Conservation (phyloP, 23 tunicate genomes). For the Styela clava region DNA sequence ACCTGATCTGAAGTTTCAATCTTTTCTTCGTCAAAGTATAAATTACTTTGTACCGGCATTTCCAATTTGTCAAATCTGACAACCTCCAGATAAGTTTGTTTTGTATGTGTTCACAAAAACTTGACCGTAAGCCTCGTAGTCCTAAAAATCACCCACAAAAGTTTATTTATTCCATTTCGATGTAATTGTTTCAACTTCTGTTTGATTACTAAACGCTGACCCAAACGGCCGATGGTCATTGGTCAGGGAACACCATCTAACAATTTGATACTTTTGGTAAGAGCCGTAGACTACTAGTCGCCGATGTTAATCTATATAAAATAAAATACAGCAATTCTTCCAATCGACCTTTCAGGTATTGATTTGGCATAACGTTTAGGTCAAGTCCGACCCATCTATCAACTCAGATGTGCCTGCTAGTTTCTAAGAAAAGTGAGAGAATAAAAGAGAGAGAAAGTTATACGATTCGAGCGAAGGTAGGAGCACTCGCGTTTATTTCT, state of each 20-base stretch:
- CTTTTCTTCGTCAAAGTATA: too few species aligned
- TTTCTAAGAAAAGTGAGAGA: too few species aligned
- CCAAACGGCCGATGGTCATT: background rate
- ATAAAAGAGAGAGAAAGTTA: background rate
- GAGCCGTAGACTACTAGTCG: background rate
- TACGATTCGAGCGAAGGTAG: background rate
- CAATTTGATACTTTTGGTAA: background rate
- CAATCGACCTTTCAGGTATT: background rate
- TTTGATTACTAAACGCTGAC: background rate
- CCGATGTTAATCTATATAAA: background rate
- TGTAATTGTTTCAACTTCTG: background rate
- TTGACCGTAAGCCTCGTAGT: too few species aligned
- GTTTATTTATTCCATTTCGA: too few species aligned
- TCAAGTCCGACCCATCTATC: background rate
- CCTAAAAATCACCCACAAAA: too few species aligned
- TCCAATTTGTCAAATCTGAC: too few species aligned
- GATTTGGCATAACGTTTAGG: background rate
- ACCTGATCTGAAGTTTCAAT: too few species aligned
- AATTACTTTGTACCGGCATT: too few species aligned
- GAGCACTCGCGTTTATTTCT: background rate
- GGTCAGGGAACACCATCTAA: background rate
- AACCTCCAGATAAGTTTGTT: too few species aligned
- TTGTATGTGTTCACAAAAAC: too few species aligned
- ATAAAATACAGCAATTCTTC: background rate
- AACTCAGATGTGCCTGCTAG: background rate